Base-by-base conservation (phyloP, 2,888 invertebrate genomes). In the Salpingus planirostris region DNA sequence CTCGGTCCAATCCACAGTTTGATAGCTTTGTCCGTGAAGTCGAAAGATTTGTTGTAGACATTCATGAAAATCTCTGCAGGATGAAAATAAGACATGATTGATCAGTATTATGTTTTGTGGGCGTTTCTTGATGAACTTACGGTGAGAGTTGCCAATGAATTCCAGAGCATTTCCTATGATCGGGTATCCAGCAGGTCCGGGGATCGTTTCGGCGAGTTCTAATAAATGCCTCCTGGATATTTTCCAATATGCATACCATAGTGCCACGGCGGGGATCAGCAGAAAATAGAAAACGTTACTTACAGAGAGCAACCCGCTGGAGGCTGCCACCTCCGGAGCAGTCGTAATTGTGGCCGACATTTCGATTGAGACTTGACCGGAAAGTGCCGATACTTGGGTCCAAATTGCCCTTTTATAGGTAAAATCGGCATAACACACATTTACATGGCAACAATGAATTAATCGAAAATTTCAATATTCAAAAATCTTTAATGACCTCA, bases 1-100 rank as follows among this genome's bases (percentile, higher is more conserved):
- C 82, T 78, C 2, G 84, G 82, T 4, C 86, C 86, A 36, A 81
- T 73, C 86, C 86, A 86, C 24, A 85, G 49, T 59, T 71, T 82
- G 23, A 79, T 70, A 0, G 80, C 67, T 3, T 70, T 60, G 31
- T 76, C 18, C 4, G 23, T 73, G 43, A 59, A 82, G 1, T 73
- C 68, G 33, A 57, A 60, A 12, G 78, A 74, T 46, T 64, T 71
- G 2, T 51, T 35, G 29, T 76, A 66, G 3, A 84, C 52, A 28
- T 71, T 77, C 37, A 64, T 71, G 67, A 85, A 86, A 40, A 85
- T 82, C 38, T 78, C 85, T 85, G 57, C 6, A 64, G 59, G 5
- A 8, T 5, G 18, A 18, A 18, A 18, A 5, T 3, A 6, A n/a
- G n/a, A n/a, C n/a, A n/a, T n/a, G n/a, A n/a, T n/a, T n/a, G n/a